Evolutionary conservation across 2,113 vertebrate species (phyloP).

Genomic region (Eira barbara): DNA sequence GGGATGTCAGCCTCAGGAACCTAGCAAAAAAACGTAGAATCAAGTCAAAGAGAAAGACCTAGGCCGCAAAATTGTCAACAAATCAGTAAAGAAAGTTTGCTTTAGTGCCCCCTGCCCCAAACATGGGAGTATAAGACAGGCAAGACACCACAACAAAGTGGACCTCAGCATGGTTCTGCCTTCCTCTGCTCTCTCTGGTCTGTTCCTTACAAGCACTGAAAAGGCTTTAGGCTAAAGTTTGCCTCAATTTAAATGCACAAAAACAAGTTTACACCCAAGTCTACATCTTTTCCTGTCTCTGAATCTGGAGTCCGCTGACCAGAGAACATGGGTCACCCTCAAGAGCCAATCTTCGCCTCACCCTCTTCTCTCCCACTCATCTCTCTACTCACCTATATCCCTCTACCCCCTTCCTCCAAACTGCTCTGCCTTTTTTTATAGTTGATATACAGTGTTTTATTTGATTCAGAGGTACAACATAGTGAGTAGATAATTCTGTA

Average conservation of each 20-base stretch:
- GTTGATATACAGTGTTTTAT: not conserved
- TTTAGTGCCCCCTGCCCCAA: not conserved
- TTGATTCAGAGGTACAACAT: not conserved
- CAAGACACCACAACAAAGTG: not conserved
- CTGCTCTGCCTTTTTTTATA: not conserved
- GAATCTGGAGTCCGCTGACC: not conserved
- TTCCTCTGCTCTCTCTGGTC: not conserved
- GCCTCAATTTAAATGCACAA: not conserved
- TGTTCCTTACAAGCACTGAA: not conserved
- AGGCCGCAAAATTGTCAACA: not conserved
- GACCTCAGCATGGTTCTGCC: not conserved
- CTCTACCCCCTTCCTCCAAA: not conserved
- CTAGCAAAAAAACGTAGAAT: not conserved
- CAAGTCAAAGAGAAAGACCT: not conserved
- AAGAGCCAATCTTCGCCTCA: not conserved
- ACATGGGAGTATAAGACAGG: not conserved
- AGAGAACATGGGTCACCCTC: not conserved
- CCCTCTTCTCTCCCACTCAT: not conserved
- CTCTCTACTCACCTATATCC: not conserved
- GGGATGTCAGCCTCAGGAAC: not conserved
- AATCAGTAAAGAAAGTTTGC: not conserved
- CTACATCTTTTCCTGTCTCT: not conserved
- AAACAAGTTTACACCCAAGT: not conserved
- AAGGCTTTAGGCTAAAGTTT: not conserved
- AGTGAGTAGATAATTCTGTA: not conserved